Evolutionary conservation across 1,140 invertebrate genomes (phyloP).

Genomic region (Lanistes nyassanus): DNA sequence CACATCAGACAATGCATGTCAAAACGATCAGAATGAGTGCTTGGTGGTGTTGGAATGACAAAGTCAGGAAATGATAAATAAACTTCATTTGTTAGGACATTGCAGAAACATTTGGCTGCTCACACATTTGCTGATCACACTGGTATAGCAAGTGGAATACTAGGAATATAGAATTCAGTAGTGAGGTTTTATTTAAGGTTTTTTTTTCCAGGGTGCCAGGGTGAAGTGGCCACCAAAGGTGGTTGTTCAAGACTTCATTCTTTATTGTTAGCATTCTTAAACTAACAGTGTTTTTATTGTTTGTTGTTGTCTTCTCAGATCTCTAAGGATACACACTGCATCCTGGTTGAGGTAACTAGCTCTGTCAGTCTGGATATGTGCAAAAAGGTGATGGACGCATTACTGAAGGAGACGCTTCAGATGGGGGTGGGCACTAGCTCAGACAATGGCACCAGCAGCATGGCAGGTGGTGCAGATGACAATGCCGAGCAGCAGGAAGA

Average conservation of each 20-base stretch:
- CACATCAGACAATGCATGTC: no score
- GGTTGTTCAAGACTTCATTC: no score
- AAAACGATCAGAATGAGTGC: no score
- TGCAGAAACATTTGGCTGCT: no score
- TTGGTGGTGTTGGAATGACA: no score
- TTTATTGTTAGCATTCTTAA: no score
- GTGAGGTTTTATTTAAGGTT: background rate
- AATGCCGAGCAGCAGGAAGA: background rate
- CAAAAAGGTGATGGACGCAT: slow-evolving; percentile 76
- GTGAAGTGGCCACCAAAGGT: background rate
- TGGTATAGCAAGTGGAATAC: no score
- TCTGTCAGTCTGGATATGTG: slow-evolving; percentile 74
- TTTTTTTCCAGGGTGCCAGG: background rate
- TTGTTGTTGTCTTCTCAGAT: slow-evolving; percentile 58
- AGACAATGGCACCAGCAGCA: background rate
- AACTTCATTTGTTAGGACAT: no score
- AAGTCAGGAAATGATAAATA: no score
- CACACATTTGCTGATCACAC: no score
- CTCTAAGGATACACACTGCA: slow-evolving; percentile 71
- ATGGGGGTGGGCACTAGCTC: slow-evolving; percentile 60
- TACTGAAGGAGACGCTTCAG: slow-evolving; percentile 74
- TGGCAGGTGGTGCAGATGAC: background rate
- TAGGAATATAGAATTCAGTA: no score
- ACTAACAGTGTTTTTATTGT: background rate
- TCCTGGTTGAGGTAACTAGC: slow-evolving; percentile 84